These are phyloP conservation scores for Magallana ariakensis DNA, from an alignment of 1,140 invertebrate genomes.

Conservation along the genomic window DNA sequence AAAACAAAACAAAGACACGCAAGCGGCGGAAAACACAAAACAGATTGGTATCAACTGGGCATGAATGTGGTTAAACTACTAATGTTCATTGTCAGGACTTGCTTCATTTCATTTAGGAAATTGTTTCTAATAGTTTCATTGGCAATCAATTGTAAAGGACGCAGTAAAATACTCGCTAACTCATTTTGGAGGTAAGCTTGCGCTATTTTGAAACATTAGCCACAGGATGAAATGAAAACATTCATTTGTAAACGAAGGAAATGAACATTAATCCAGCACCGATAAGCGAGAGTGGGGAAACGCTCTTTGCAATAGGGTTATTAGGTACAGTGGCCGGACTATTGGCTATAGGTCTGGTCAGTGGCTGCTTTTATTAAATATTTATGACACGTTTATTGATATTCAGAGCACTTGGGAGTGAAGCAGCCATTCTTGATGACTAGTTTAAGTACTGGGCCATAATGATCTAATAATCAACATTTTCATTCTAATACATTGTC, in stretches of 20 bases:
- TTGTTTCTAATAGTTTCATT: background rate
- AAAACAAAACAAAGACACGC: no score
- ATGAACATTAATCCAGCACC: background rate
- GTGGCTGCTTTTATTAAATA: background rate
- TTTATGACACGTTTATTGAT: background rate
- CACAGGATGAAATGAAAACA: background rate
- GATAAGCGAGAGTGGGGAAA: background rate
- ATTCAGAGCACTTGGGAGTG: background rate
- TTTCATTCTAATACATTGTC: no score
- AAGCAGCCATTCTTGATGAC: background rate
- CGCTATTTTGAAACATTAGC: background rate
- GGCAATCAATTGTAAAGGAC: background rate
- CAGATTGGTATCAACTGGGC: no score
- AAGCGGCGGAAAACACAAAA: no score
- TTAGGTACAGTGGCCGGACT: background rate
- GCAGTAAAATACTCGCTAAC: background rate
- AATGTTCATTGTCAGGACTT: background rate
- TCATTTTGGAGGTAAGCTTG: background rate
- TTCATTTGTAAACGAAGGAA: slow-evolving; percentile 15
- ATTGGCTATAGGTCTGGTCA: background rate
- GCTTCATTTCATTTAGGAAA: slow-evolving; percentile 19
- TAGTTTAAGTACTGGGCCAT: no score
- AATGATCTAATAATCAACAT: no score
- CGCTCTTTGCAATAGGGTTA: background rate
- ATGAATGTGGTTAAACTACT: background rate